phyloP scores from a whole-genome alignment of 1,140 invertebrate genomes.

The Apis florea region DNA sequence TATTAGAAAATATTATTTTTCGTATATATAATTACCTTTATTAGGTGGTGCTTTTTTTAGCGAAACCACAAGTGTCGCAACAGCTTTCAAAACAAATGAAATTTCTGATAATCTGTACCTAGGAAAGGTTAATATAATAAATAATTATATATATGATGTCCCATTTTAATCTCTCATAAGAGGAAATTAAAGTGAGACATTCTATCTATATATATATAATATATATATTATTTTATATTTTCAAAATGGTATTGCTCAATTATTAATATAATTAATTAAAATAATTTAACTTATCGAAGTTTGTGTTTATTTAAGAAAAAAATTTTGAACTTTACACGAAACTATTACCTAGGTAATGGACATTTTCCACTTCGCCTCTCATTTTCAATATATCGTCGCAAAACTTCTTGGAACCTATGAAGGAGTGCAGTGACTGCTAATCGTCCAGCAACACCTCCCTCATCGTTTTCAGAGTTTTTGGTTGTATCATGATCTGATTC shows the following conservation, averaged over 20 bases:
- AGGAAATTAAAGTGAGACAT: too few species aligned
- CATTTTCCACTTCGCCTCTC: constrained; percentile 94
- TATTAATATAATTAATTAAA: not conserved
- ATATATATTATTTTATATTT: constrained; percentile 12
- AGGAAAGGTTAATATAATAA: constrained; percentile 74
- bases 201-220: not conserved
- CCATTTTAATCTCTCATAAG: too few species aligned
- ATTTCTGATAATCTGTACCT: constrained; percentile 97
- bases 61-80: constrained; percentile 94
- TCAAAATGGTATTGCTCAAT: not conserved
- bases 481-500: constrained; percentile 78
- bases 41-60: constrained; percentile 94
- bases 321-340: constrained; percentile 6
- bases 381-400: constrained; percentile 93
- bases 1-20: too few species aligned
- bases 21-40: constrained; percentile 84
- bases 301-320: not conserved
- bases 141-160: constrained; percentile 49
- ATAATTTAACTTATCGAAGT: not conserved
- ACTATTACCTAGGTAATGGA: constrained; percentile 90
- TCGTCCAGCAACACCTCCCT: constrained; percentile 87
- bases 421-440: constrained; percentile 95
- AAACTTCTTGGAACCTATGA: constrained; percentile 95
- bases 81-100: constrained; percentile 97
- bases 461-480: constrained; percentile 73